Conservation (phyloP, 92 coral and sea anemone species). For the Parazoanthus atlanticus region DNA sequence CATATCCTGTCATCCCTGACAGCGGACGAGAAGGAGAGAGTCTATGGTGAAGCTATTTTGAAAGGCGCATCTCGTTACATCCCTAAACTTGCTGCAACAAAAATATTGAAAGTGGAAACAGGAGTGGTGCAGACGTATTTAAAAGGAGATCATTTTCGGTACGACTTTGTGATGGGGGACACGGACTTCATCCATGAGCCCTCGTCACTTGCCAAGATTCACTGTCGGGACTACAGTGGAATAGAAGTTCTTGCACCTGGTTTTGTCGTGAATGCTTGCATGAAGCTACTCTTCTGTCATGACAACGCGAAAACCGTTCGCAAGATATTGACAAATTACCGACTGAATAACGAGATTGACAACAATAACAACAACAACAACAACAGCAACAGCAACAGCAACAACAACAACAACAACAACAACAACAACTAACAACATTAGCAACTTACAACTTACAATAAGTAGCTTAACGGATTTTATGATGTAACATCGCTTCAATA, state of each 20-base stretch:
- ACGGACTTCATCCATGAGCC: conserved; percentile 58
- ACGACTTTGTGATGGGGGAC: conserved; percentile 46
- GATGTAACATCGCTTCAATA: no score
- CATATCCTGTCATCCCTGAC: conserved; percentile 27
- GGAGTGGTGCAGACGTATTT: conserved; percentile 63
- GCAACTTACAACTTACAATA: no score
- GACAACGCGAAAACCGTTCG: conserved; percentile 59
- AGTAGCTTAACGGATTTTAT: no score
- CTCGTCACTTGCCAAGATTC: conserved; percentile 33
- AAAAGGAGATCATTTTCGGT: conserved; percentile 24
- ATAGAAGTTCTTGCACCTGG: conserved; percentile 62
- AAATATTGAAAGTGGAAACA: conserved; percentile 52
- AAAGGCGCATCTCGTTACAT: conserved; percentile 61
- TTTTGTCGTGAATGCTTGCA: conserved; percentile 69
- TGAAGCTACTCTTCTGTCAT: conserved; percentile 64
- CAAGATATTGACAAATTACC: conserved; percentile 1
- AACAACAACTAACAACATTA: no score
- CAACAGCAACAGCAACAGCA: no score
- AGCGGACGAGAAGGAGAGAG: conserved; percentile 34
- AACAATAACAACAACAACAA: no score
- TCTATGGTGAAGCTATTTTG: conserved; percentile 58
- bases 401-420: no score
- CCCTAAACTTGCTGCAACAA: conserved; percentile 57
- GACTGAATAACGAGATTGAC: no score
- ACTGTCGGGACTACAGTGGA: conserved; percentile 64